Evolutionary conservation across 2,113 vertebrate genomes (phyloP).

Genomic region (Synchiropus splendidus): DNA sequence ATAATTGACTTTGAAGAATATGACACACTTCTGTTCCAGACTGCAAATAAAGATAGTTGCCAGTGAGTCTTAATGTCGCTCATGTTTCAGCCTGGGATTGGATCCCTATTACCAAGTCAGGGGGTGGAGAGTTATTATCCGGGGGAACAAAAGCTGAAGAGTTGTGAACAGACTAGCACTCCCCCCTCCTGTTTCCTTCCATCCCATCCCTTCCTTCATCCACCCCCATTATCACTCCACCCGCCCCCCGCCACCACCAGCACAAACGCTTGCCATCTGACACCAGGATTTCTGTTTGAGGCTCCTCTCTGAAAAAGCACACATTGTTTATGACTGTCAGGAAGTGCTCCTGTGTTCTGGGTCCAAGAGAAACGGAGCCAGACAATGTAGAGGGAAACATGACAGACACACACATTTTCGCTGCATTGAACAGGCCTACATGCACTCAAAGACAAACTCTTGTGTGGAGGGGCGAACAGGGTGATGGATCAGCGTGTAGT

Average conservation of each 20-base stretch:
- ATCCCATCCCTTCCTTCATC: conserved; percentile 33
- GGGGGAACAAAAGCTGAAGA: conserved; percentile 49
- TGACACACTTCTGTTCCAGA: conserved; percentile 31
- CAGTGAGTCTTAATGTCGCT: not conserved
- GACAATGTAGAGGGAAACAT: conserved; percentile 25
- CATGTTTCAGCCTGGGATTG: conserved; percentile 13
- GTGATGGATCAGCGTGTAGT: conserved; percentile 16
- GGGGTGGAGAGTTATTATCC: conserved; percentile 38
- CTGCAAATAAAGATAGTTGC: not conserved
- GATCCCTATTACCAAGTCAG: conserved; percentile 25
- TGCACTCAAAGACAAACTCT: conserved; percentile 8
- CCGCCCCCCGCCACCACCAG: conserved; percentile 18
- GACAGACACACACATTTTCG: conserved; percentile 18
- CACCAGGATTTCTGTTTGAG: conserved; percentile 46
- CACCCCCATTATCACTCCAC: conserved; percentile 29
- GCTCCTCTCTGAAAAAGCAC: conserved; percentile 28
- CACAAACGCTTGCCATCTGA: conserved; percentile 60
- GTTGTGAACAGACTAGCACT: conserved; percentile 25
- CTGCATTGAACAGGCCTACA: not conserved
- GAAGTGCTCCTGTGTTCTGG: conserved; percentile 22
- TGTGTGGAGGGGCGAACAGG: no score
- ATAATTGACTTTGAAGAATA: conserved; percentile 37
- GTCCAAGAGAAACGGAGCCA: conserved; percentile 33
- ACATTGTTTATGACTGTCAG: conserved; percentile 10
- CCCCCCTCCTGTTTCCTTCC: conserved; percentile 39